These are phyloP conservation scores for Tanypteryx hageni DNA, from an alignment of 2,888 invertebrate species.

Conservation along the genomic window DNA sequence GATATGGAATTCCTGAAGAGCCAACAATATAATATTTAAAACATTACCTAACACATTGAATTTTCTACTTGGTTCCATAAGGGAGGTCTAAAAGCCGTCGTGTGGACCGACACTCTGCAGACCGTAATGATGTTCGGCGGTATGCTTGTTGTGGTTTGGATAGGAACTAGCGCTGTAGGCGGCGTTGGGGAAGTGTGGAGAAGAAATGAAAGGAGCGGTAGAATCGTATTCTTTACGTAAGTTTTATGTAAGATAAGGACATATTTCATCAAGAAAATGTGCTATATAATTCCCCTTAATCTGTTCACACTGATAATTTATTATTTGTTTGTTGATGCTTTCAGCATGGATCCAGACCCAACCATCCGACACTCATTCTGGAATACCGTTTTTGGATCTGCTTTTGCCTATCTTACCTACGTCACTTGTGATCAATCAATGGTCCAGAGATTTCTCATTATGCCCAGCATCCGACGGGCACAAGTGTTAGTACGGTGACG, in stretches of 20 bases:
- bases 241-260: background rate
- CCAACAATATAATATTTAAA: background rate
- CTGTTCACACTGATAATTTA: background rate
- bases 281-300: background rate
- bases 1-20: no score
- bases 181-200: constrained; percentile 73
- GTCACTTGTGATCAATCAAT: constrained; percentile 34
- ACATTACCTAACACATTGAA: background rate
- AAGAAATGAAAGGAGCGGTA: constrained; percentile 73
- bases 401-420: background rate
- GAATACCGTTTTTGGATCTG: background rate
- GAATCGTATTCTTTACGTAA: constrained; percentile 74
- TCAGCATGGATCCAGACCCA: constrained; percentile 48
- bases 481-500: constrained; percentile 67
- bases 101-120: constrained; percentile 78
- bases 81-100: constrained; percentile 77
- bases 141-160: constrained; percentile 73
- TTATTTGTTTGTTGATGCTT: background rate
- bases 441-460: constrained; percentile 49
- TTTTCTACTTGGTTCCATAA: constrained; percentile 68
- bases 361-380: constrained; percentile 43
- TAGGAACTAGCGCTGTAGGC: constrained; percentile 74
- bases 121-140: constrained; percentile 74
- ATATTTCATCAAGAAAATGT: no score
- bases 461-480: constrained; percentile 15